Evolutionary conservation across 2,113 vertebrate species (phyloP).

Genomic region (Guaruba guarouba): DNA sequence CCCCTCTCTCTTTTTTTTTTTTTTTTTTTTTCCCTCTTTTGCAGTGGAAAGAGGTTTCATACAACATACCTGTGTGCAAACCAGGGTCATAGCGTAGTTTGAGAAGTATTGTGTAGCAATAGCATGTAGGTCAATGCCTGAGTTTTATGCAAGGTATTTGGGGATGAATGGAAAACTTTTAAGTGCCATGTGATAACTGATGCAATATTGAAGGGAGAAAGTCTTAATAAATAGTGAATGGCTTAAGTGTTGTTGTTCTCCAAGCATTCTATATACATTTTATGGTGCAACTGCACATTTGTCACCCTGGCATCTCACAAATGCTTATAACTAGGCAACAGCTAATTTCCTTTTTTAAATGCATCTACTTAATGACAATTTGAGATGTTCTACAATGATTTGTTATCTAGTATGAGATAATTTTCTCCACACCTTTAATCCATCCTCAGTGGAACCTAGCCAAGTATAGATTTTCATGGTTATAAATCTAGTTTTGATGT

Average conservation of each 20-base stretch:
- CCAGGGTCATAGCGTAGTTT: background rate
- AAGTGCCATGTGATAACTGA: background rate
- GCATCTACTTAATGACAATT: background rate
- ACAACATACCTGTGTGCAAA: background rate
- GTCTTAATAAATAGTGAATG: background rate
- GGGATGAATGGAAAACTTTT: background rate
- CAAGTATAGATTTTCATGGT: background rate
- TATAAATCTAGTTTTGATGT: slow-evolving; percentile 13
- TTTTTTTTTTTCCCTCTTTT: background rate
- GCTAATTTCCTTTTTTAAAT: background rate
- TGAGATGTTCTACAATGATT: background rate
- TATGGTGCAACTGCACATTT: background rate
- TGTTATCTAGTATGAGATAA: background rate
- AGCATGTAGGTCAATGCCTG: background rate
- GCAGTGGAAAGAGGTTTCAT: background rate
- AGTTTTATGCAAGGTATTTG: background rate
- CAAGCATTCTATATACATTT: background rate
- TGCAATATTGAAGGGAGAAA: background rate
- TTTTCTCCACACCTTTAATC: background rate
- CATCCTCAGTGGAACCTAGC: background rate
- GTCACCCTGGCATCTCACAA: background rate
- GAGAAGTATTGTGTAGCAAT: background rate
- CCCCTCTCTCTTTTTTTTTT: background rate
- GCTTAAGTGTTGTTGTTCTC: background rate
- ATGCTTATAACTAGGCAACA: background rate